phyloP scores from a whole-genome alignment of 1,140 invertebrate genomes.

The Onthophagus taurus region DNA sequence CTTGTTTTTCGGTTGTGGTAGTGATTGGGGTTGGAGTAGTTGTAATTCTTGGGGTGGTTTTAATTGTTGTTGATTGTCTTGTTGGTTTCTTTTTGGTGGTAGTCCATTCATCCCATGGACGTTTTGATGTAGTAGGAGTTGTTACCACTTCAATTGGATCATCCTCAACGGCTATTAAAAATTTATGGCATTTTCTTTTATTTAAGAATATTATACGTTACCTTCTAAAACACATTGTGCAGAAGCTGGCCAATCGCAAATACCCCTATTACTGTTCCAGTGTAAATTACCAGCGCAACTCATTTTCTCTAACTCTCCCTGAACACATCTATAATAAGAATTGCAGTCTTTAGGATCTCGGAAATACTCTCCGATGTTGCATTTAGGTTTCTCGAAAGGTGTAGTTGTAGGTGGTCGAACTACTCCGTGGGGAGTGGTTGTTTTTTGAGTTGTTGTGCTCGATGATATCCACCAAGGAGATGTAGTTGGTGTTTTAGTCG shows the following conservation, averaged over 20 bases:
- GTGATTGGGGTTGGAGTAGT: background rate
- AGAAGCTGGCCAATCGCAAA: slow-evolving; percentile 69
- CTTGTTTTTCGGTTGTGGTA: slow-evolving; percentile 1
- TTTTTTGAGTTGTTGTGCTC: slow-evolving; percentile 29
- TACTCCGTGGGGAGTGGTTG: slow-evolving; percentile 33
- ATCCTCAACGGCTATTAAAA: background rate
- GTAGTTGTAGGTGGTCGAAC: slow-evolving; percentile 30
- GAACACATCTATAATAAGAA: slow-evolving; percentile 64
- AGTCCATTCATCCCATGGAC: background rate
- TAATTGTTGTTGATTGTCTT: slow-evolving; percentile 4
- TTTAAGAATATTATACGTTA: slow-evolving; percentile 20
- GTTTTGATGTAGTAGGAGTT: slow-evolving; percentile 13
- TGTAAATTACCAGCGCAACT: slow-evolving; percentile 70
- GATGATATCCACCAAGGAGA: slow-evolving; percentile 44
- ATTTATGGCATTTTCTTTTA: too few relatives aligned
- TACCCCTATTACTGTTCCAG: slow-evolving; percentile 56
- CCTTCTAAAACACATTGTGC: slow-evolving; percentile 52
- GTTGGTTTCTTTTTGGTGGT: slow-evolving; percentile 6
- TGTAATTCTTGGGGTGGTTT: background rate
- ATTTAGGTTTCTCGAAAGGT: slow-evolving; percentile 36
- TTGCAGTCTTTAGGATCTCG: slow-evolving; percentile 61
- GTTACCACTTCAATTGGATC: slow-evolving; percentile 4
- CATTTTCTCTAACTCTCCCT: slow-evolving; percentile 55
- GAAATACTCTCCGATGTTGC: slow-evolving; percentile 53
- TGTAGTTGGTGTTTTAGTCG: slow-evolving; percentile 38